Conservation (phyloP, 2,888 invertebrate species). For the Aromia moschata region DNA sequence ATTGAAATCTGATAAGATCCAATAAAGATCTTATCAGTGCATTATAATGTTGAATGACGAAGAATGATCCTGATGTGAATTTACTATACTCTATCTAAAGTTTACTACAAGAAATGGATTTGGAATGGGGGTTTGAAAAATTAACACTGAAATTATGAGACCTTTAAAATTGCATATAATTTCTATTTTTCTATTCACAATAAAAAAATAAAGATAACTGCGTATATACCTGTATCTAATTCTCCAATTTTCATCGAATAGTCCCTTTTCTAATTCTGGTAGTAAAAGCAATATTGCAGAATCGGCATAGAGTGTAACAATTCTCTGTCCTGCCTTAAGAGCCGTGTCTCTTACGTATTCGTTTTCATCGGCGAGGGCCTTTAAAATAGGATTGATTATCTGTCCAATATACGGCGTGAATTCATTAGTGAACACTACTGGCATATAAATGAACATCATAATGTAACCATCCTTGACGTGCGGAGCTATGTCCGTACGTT, state of each 20-base stretch:
- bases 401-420: conserved; percentile 91
- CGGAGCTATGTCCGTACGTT: conserved; percentile 91
- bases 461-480: conserved; percentile 99
- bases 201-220: too few relatives aligned
- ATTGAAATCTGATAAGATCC: too few relatives aligned
- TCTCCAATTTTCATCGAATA: conserved; percentile 99
- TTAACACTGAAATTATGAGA: too few relatives aligned
- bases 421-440: conserved; percentile 93
- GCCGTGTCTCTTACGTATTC: conserved; percentile 99
- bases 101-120: too few relatives aligned
- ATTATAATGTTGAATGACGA: too few relatives aligned
- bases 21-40: too few relatives aligned
- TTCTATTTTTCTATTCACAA: too few relatives aligned
- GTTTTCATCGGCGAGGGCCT: conserved; percentile 98
- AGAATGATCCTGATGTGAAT: too few relatives aligned
- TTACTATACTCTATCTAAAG: too few relatives aligned
- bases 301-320: conserved; percentile 96
- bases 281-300: conserved; percentile 91
- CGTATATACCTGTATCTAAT: conserved; percentile 80
- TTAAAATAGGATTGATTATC: conserved; percentile 96
- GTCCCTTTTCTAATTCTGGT: conserved; percentile 91
- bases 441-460: conserved; percentile 99
- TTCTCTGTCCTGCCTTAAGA: conserved; percentile 93
- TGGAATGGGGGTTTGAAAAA: too few relatives aligned
- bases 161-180: too few relatives aligned